Percentiles rank a stretch among this genome's conserved stretches.
phyloP scores from a whole-genome alignment of 2,113 vertebrate genomes.

The Lophochroa leadbeateri region DNA sequence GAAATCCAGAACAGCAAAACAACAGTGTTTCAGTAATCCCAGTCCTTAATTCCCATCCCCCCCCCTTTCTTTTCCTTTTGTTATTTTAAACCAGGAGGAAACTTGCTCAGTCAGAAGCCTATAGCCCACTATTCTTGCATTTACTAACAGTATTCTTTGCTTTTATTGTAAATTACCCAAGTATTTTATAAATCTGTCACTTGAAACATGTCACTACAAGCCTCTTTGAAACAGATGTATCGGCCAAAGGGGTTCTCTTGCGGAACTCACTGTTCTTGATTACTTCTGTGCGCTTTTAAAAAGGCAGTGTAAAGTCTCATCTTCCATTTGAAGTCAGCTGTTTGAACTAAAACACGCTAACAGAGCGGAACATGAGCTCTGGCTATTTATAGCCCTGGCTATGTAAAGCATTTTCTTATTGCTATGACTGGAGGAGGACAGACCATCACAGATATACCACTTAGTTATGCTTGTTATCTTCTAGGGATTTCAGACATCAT shows the following conservation, averaged over 20 bases:
- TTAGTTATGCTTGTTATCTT: neutral
- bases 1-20: neutral
- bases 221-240: neutral
- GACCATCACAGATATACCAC: neutral
- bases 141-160: neutral
- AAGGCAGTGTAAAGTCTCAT: slow-evolving; percentile 17
- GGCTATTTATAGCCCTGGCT: slow-evolving; percentile 51
- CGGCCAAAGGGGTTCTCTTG: neutral
- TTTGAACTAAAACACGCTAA: slow-evolving; percentile 30
- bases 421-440: neutral
- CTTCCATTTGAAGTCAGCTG: slow-evolving; percentile 59
- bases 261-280: neutral
- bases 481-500: neutral
- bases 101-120: neutral
- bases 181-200: neutral
- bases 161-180: neutral
- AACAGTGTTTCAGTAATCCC: neutral
- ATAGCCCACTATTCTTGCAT: neutral
- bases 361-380: neutral
- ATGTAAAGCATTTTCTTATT: slow-evolving; percentile 3
- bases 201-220: slow-evolving; percentile 1
- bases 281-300: neutral
- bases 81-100: neutral
- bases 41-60: neutral
- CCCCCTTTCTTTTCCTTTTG: neutral